phyloP scores from a whole-genome alignment of 2,888 invertebrate genomes.

The Frankliniella intonsa region DNA sequence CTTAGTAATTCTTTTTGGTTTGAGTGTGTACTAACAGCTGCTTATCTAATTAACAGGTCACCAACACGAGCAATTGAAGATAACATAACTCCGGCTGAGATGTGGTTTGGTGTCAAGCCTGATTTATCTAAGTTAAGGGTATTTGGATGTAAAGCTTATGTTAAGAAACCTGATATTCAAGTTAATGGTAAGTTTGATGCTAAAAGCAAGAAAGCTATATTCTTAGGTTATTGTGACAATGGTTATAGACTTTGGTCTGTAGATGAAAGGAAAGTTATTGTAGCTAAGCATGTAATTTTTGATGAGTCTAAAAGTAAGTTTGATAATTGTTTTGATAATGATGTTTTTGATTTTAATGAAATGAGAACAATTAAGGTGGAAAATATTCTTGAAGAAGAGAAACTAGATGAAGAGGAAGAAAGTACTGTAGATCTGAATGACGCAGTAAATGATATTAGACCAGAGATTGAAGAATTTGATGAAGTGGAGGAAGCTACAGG shows the following conservation, averaged over 20 bases:
- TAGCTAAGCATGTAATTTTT: background rate
- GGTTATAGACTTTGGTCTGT: background rate
- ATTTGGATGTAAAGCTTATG: background rate
- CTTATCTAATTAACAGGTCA: background rate
- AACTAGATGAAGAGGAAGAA: no score
- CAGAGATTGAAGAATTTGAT: background rate
- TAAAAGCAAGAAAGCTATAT: background rate
- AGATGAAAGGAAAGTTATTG: background rate
- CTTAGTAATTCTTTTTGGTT: background rate
- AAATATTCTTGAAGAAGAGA: no score
- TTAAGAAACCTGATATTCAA: background rate
- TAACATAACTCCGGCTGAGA: no score
- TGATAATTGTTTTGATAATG: background rate
- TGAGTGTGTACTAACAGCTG: background rate
- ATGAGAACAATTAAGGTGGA: background rate
- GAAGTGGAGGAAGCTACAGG: no score
- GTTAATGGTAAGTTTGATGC: background rate
- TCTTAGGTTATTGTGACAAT: background rate
- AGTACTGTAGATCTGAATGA: no score
- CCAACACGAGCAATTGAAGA: background rate
- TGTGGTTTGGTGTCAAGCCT: background rate
- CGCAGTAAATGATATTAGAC: no score
- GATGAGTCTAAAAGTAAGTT: background rate
- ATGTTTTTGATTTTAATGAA: background rate
- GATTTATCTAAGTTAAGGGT: background rate